Evolutionary conservation across 2,113 vertebrate genomes (phyloP), one percentile per base, ranked within the genome.

Genomic region (Numenius arquata): DNA sequence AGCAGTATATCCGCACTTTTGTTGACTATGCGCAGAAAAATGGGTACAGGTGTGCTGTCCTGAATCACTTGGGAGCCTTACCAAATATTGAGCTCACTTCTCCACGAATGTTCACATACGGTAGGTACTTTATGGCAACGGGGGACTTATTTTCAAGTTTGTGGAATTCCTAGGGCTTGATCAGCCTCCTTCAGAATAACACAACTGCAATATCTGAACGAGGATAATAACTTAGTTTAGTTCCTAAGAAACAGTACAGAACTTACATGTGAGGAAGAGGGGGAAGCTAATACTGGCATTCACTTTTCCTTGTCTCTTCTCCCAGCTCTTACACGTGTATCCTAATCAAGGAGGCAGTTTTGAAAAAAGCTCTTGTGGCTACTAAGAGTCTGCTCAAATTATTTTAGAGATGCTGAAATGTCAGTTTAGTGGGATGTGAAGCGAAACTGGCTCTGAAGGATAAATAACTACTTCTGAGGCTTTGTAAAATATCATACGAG

Each of bases 1-100:
- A 99, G 97, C 99, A 99, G 94, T 99, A 99, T 88, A 99, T 99
- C 97, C 98, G 99, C 65, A 99, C 99, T 27, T 99, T 99, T 43
- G 99, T 99, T 59, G 99, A 99, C 97, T 98, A 99, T 3, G 98
- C 99, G 6, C 99, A 99, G 96, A 99, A 98, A 91, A 99, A 99
- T 10, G 99, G 99, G 29, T 99, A 99, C 95, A 98, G 99, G 34
- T 99, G 99, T 43, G 98, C 99, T 13, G 99, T 99, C 87, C 98
- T 99, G 47, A 99, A 99, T 96, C 99, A 99, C 95, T 95, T 99
- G 68, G 99, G 99, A 50, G 99, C 99, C 55, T 98, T 99, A 79
- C 99, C 99, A 92, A 99, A 99, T 96, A 99, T 99, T 23, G 99
- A 99, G 88, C 98, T 99, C 58, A 99, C 99, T 20, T 99, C 99